Evolutionary conservation across 92 coral and sea anemone species (phyloP).

Genomic region (Phenganax marumi): DNA sequence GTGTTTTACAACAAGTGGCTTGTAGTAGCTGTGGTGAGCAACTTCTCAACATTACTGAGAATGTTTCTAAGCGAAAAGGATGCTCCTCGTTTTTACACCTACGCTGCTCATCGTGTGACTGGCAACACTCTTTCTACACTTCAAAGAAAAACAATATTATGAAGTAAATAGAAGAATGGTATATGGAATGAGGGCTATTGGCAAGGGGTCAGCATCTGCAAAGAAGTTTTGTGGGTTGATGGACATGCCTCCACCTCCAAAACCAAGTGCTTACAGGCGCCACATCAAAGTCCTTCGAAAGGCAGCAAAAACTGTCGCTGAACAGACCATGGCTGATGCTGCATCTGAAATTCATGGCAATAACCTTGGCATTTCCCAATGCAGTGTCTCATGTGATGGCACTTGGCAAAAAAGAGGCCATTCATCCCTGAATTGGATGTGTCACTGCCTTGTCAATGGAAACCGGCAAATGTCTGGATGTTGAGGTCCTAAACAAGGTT

Average conservation of each 20-base stretch:
- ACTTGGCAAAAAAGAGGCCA: not conserved
- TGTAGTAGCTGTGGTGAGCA: too few species aligned
- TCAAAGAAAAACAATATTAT: too few species aligned
- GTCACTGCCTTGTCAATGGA: conserved; percentile 5
- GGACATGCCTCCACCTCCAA: not conserved
- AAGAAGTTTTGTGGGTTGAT: not conserved
- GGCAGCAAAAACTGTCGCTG: conserved; percentile 3
- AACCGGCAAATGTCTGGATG: conserved; percentile 38
- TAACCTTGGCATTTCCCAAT: not conserved
- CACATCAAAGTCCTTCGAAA: not conserved
- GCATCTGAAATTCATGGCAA: not conserved
- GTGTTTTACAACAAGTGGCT: too few species aligned
- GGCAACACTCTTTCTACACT: conserved; percentile 1
- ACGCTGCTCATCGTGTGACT: not conserved
- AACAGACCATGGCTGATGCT: not conserved
- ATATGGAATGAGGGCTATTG: conserved; percentile 14
- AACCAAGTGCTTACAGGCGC: not conserved
- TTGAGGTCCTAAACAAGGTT: conserved; percentile 6
- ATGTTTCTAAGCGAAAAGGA: not conserved
- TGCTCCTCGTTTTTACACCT: not conserved
- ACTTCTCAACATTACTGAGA: not conserved
- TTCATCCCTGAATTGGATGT: too few species aligned
- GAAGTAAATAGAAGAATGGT: conserved; percentile 11
- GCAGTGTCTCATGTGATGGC: conserved; percentile 1
- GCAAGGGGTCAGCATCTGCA: not conserved